Percentiles rank a stretch among this genome's conserved stretches.
Conservation (phyloP, 2,113 vertebrate species). For the Ondatra zibethicus region DNA sequence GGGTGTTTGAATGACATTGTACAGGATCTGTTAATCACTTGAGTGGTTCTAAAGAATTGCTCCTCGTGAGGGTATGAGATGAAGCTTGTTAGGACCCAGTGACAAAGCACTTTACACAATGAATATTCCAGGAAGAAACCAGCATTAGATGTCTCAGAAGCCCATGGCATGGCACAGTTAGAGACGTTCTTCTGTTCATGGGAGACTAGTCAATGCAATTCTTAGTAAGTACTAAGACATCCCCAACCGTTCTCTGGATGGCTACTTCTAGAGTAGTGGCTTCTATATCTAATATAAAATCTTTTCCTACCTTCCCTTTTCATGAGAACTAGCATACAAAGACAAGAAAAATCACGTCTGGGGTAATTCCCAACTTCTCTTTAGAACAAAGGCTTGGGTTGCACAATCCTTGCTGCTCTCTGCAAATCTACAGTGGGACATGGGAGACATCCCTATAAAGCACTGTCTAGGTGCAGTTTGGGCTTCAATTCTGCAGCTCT, state of each 20-base stretch:
- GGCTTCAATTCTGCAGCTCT: not conserved
- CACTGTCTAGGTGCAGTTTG: not conserved
- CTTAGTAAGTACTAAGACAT: not conserved
- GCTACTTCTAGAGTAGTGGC: not conserved
- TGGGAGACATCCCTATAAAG: not conserved
- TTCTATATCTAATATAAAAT: not conserved
- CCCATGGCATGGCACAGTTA: accelerated
- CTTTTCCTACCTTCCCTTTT: not conserved
- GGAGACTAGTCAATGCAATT: not conserved
- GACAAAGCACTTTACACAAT: not conserved
- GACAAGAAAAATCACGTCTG: not conserved
- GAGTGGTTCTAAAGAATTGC: not conserved
- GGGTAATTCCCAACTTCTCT: not conserved
- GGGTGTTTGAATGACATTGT: not conserved
- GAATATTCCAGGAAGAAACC: not conserved
- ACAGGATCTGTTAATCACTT: not conserved
- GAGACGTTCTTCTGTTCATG: not conserved
- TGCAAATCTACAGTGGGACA: not conserved
- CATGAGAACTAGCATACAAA: not conserved
- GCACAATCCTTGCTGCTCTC: not conserved
- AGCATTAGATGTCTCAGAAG: not conserved
- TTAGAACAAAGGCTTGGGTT: not conserved
- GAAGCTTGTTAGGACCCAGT: not conserved
- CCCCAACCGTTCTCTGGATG: not conserved
- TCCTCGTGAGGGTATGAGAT: not conserved